phyloP scores from a whole-genome alignment of 2,113 vertebrate genomes.

The Mystacornis crossleyi region DNA sequence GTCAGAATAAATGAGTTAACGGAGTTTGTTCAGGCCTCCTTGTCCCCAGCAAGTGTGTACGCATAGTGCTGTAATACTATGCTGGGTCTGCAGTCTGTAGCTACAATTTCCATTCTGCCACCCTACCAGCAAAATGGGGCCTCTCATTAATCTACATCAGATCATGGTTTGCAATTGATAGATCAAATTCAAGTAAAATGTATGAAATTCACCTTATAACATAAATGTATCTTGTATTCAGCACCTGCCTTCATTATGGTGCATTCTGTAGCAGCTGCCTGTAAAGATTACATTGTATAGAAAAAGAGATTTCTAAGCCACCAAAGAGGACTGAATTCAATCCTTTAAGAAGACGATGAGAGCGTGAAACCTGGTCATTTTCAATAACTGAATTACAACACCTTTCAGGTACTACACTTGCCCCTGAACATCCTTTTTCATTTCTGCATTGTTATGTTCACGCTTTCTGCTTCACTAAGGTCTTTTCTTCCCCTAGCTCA shows the following conservation, averaged over 20 bases:
- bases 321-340: background rate
- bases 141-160: background rate
- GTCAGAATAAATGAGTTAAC: background rate
- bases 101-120: background rate
- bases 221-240: background rate
- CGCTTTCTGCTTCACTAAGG: background rate
- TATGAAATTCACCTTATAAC: background rate
- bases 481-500: background rate
- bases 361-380: background rate
- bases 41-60: background rate
- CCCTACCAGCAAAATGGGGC: background rate
- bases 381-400: background rate
- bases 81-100: background rate
- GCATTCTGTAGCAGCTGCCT: background rate
- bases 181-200: background rate
- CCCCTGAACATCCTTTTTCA: background rate
- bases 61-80: background rate
- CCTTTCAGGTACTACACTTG: background rate
- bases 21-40: background rate
- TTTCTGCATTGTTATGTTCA: background rate
- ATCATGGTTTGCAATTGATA: background rate
- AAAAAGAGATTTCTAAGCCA: background rate
- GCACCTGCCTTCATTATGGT: background rate
- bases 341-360: background rate
- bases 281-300: background rate